These are phyloP conservation scores for Odocoileus virginianus DNA, from an alignment of 2,113 vertebrate species.

Conservation along the genomic window DNA sequence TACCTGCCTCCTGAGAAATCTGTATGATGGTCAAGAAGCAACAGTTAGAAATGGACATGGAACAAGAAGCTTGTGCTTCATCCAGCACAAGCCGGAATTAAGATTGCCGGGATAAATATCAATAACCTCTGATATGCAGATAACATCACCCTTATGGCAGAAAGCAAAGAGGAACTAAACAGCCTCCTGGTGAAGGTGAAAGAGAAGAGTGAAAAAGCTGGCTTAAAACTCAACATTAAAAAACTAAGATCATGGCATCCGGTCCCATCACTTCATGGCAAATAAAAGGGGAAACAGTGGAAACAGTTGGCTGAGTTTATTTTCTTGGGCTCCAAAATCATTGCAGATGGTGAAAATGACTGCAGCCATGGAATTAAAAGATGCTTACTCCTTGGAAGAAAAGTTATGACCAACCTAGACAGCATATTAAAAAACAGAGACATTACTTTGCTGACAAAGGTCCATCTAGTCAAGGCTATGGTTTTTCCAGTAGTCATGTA, in stretches of 20 bases:
- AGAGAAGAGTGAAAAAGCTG: neutral
- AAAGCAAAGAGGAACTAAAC: neutral
- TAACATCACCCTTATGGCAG: neutral
- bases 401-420: neutral
- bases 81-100: neutral
- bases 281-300: neutral
- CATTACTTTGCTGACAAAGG: neutral
- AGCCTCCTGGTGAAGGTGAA: neutral
- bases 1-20: neutral
- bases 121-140: neutral
- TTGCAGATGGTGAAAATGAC: neutral
- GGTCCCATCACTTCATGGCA: neutral
- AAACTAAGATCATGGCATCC: neutral
- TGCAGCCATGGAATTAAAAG: neutral
- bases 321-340: neutral
- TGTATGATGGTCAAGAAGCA: neutral
- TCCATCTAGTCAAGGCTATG: neutral
- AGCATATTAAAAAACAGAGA: neutral
- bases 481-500: neutral
- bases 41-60: neutral
- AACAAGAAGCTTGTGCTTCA: neutral
- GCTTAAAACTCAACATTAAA: neutral
- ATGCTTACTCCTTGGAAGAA: neutral
- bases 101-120: neutral
- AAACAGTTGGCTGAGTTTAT: neutral